A percentile compares a stretch with the other conserved stretches of the same genome.
phyloP scores from a whole-genome alignment of 2,113 vertebrate genomes.

The Conger conger region DNA sequence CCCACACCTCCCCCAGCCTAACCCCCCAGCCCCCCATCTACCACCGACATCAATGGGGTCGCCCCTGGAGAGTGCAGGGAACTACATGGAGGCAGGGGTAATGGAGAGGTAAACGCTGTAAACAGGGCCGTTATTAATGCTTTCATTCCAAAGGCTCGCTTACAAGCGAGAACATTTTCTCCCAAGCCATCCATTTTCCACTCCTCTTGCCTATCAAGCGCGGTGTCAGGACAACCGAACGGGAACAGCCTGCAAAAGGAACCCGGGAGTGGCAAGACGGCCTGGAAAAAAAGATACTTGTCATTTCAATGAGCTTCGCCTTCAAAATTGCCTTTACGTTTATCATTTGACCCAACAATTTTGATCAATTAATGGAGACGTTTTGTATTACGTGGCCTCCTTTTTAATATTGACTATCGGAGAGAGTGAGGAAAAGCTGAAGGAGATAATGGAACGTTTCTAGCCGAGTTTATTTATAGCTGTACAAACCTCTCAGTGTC shows the following conservation, averaged over 20 bases:
- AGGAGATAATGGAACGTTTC: constrained; percentile 15
- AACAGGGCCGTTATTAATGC: constrained; percentile 29
- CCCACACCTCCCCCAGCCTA: no score
- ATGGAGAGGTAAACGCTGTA: constrained; percentile 31
- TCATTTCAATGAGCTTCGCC: constrained; percentile 18
- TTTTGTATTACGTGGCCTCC: not conserved
- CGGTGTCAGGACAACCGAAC: not conserved
- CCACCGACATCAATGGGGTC: constrained; percentile 17
- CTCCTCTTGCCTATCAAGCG: not conserved
- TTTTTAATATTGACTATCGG: constrained; percentile 11
- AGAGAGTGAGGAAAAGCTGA: not conserved
- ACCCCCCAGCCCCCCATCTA: no score
- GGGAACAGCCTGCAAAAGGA: not conserved
- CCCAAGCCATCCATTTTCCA: constrained; percentile 11
- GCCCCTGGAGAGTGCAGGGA: not conserved
- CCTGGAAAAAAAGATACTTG: not conserved
- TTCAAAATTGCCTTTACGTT: constrained; percentile 22
- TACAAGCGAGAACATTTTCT: not conserved
- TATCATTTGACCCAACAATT: constrained; percentile 31
- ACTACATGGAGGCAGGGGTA: not conserved
- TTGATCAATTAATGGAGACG: constrained; percentile 35
- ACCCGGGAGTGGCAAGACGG: not conserved
- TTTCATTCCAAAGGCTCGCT: constrained; percentile 7
- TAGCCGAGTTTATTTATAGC: constrained; percentile 16
- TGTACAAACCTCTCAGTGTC: not conserved